Base-by-base conservation (phyloP, 2,113 vertebrate species). In the Oryzias curvinotus region DNA sequence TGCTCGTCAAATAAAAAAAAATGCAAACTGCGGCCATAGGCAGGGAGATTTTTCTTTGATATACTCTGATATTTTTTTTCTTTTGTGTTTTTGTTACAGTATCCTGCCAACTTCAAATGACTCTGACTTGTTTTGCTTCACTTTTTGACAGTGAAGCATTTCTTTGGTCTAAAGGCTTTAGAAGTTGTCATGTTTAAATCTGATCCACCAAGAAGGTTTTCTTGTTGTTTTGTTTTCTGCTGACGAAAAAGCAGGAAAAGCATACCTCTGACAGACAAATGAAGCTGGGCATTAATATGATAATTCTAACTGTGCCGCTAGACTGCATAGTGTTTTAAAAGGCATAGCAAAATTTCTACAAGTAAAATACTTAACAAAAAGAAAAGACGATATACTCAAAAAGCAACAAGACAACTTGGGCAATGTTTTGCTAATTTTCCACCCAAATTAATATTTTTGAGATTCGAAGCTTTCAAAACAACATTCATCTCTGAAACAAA, bases 101-200 rank as follows among this genome's bases (percentile, higher is more conserved):
- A n/a, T 10, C 25, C 21, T 62, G 42, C 14, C 10, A 25, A 57
- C 41, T 44, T 23, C 14, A 25, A 44, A 57, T 44, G 21, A 23
- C 10, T 23, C 3, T 2, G 36, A 36, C 15, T 23, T 23, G 26
- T 45, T 58, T 41, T 42, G 65, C 65, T 1, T 62, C 16, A 36
- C 61, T 21, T 23, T 62, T 47, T 26, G 52, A 64, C 45, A 50
- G 52, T 52, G 42, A 76, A 72, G 71, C 68, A 62, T 74, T 77
- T 79, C 75, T 68, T 59, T 52, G 57, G 71, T 62, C 30, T 70
- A 6, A 16, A 50, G 43, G 45, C 67, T 60, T 23, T n/a, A 48
- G 52, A 13, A 30, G 62, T 46, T 68, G 68, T 82, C 57, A 5
- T 56, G 74, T 25, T 25, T 4, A 5, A 23, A 14, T 26, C 13